Evolutionary conservation across 2,797 vertebrate genomes (phyloP).

Genomic region (Sebastes nivosus): DNA sequence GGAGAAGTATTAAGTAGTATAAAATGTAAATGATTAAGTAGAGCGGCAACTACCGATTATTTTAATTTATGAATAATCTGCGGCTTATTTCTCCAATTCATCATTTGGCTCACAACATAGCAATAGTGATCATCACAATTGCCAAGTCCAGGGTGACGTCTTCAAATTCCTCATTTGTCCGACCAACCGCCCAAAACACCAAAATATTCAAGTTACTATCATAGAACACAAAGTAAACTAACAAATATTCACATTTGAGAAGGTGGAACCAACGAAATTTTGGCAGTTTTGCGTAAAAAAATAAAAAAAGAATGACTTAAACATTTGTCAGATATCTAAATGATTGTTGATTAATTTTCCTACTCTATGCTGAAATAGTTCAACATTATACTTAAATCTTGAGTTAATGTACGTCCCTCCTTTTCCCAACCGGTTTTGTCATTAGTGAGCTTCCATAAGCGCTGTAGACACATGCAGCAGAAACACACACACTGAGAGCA

Average conservation of each 20-base stretch:
- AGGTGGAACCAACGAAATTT: background rate
- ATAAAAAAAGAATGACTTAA: background rate
- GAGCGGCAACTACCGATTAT: background rate
- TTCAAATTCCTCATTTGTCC: background rate
- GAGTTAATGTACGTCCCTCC: background rate
- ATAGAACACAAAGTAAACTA: background rate
- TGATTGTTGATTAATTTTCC: background rate
- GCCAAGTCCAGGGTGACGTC: too few relatives aligned
- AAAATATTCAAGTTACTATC: background rate
- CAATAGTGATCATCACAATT: background rate
- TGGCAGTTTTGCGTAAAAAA: background rate
- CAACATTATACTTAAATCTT: background rate
- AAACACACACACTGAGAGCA: background rate
- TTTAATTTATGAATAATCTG: background rate
- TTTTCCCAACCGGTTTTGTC: background rate
- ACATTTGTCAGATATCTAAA: background rate
- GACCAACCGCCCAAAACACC: background rate
- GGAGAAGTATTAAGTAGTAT: background rate
- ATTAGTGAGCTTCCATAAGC: background rate
- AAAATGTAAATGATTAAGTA: background rate
- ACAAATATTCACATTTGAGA: background rate
- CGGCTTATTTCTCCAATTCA: background rate
- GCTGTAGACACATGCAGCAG: constrained; percentile 5
- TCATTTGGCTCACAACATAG: background rate
- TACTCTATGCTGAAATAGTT: background rate